Evolutionary conservation across 2,888 invertebrate species (phyloP).

Genomic region (Ochropleura leucogaster): DNA sequence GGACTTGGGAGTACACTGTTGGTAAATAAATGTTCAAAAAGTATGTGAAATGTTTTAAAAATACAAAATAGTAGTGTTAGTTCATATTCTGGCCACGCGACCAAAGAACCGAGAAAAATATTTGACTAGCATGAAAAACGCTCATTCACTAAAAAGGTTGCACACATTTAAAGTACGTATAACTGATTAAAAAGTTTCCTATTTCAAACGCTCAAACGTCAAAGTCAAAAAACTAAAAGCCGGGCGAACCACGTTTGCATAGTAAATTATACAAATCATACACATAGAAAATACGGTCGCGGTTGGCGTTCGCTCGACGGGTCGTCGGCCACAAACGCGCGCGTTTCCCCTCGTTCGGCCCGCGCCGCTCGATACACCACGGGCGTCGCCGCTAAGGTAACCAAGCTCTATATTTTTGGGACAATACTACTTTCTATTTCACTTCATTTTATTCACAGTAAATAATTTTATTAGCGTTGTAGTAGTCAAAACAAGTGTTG

Average conservation of each 20-base stretch:
- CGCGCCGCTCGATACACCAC: conserved; percentile 67
- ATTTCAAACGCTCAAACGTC: conserved; percentile 12
- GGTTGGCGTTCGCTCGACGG: conserved; percentile 53
- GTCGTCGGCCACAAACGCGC: conserved; percentile 33
- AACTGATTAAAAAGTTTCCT: background rate
- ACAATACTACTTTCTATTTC: background rate
- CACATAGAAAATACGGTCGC: conserved; percentile 35
- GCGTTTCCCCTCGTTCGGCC: conserved; percentile 64
- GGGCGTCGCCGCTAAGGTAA: conserved; percentile 65
- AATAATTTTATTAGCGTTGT: background rate
- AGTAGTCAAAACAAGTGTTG: background rate
- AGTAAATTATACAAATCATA: conserved; percentile 28
- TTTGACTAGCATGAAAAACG: background rate
- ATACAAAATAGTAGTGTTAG: background rate
- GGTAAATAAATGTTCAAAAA: background rate
- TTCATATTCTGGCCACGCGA: background rate
- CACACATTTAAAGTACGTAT: too few relatives aligned
- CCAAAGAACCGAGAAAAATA: background rate
- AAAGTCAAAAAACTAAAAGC: conserved; percentile 6
- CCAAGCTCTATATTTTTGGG: conserved; percentile 46
- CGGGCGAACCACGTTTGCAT: conserved; percentile 2
- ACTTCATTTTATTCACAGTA: background rate
- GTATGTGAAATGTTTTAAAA: background rate
- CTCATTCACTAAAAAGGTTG: background rate
- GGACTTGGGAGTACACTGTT: background rate